These are phyloP conservation scores for Phrynocephalus forsythii DNA, from an alignment of 2,797 vertebrate species.

Conservation along the genomic window DNA sequence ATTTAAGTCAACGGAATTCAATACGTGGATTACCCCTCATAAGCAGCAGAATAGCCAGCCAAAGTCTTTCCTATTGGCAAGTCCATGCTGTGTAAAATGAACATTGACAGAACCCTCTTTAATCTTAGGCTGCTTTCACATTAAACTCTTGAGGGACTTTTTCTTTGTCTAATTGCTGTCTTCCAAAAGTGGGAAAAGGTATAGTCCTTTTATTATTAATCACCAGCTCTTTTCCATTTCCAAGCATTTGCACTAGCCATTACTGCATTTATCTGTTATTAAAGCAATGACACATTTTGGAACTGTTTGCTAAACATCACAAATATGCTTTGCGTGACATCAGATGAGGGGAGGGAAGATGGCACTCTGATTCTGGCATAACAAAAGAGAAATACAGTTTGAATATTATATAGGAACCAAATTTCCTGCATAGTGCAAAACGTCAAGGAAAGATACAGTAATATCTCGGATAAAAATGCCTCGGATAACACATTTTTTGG, in stretches of 20 bases:
- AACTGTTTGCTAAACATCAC: slow-evolving; percentile 4
- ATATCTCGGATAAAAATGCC: too few species aligned
- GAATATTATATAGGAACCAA: background rate
- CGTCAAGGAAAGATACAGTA: background rate
- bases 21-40: slow-evolving; percentile 18
- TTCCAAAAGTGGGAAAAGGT: slow-evolving; percentile 41
- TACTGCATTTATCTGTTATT: slow-evolving; percentile 2
- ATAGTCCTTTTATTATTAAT: slow-evolving; percentile 31
- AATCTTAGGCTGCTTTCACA: slow-evolving; percentile 41
- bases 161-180: slow-evolving; percentile 14
- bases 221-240: slow-evolving; percentile 23
- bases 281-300: slow-evolving; percentile 4
- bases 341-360: background rate
- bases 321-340: background rate
- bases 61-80: slow-evolving; percentile 40
- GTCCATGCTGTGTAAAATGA: slow-evolving; percentile 23
- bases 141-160: slow-evolving; percentile 45
- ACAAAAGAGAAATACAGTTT: background rate
- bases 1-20: slow-evolving; percentile 39
- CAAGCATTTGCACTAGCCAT: accelerated
- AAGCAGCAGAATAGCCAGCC: slow-evolving; percentile 19
- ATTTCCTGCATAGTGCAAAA: background rate
- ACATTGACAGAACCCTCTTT: slow-evolving; percentile 28
- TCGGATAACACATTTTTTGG: too few species aligned
- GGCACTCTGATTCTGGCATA: background rate